Evolutionary conservation across 2,797 vertebrate genomes (phyloP).

Genomic region (Pseudochirops corinnae): DNA sequence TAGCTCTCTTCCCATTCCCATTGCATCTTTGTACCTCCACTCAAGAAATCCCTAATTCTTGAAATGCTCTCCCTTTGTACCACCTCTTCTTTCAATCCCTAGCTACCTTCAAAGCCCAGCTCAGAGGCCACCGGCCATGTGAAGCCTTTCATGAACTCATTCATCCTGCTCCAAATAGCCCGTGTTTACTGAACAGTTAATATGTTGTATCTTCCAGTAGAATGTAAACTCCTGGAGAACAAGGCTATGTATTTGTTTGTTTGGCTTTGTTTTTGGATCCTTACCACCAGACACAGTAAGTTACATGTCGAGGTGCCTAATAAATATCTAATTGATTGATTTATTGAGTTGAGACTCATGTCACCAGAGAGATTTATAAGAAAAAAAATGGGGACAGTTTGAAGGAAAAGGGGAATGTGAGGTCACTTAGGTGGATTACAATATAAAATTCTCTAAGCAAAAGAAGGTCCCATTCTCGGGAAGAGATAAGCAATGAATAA

Average conservation of each 20-base stretch:
- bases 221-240: background rate
- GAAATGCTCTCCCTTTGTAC: background rate
- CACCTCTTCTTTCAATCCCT: background rate
- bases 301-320: background rate
- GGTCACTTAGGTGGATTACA: background rate
- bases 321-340: background rate
- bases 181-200: background rate
- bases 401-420: background rate
- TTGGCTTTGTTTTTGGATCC: background rate
- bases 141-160: background rate
- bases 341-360: background rate
- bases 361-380: background rate
- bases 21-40: background rate
- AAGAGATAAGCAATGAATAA: slow-evolving; percentile 17
- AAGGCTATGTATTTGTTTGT: background rate
- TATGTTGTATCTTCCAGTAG: background rate
- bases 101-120: background rate
- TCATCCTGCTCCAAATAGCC: background rate
- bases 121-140: background rate
- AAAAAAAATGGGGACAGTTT: background rate
- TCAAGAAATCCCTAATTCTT: background rate
- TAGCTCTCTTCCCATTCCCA: background rate
- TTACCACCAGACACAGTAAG: background rate
- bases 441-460: background rate
- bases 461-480: background rate